Conservation (phyloP, 2,797 vertebrate genomes). For the Mastacembelus armatus region DNA sequence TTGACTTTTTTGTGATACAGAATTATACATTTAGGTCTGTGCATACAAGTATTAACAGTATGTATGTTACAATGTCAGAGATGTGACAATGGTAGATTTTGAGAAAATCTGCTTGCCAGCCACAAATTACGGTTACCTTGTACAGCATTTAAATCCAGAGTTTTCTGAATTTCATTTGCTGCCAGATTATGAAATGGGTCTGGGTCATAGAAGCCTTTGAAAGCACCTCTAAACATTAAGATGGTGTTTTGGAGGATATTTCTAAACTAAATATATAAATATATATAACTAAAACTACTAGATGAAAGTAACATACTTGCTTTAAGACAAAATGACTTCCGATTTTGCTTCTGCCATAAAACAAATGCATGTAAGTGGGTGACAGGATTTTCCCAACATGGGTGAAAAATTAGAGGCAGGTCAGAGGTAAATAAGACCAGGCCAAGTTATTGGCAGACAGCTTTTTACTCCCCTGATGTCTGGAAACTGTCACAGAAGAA, state of each 20-base stretch:
- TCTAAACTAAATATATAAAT: too few species aligned
- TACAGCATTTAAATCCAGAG: too few species aligned
- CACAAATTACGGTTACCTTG: background rate
- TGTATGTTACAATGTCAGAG: constrained; percentile 7
- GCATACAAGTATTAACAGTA: background rate
- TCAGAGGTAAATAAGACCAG: constrained; percentile 43
- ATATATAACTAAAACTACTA: too few species aligned
- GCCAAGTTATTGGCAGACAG: constrained; percentile 42
- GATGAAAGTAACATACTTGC: background rate
- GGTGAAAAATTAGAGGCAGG: constrained; percentile 33
- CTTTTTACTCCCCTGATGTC: constrained; percentile 55
- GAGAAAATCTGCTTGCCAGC: constrained; percentile 15
- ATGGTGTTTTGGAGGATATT: background rate
- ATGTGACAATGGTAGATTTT: background rate
- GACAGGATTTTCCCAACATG: constrained; percentile 24
- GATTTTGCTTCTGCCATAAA: constrained; percentile 18
- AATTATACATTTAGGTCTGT: constrained; percentile 6
- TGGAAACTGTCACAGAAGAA: constrained; percentile 66
- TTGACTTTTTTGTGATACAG: constrained; percentile 23
- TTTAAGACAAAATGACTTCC: background rate
- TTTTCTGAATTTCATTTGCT: too few species aligned
- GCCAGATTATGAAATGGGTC: too few species aligned
- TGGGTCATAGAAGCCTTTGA: background rate
- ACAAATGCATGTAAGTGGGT: constrained; percentile 9
- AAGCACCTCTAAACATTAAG: background rate